Evolutionary conservation across 2,113 vertebrate genomes (phyloP).

Genomic region (Triplophysa tibetana): DNA sequence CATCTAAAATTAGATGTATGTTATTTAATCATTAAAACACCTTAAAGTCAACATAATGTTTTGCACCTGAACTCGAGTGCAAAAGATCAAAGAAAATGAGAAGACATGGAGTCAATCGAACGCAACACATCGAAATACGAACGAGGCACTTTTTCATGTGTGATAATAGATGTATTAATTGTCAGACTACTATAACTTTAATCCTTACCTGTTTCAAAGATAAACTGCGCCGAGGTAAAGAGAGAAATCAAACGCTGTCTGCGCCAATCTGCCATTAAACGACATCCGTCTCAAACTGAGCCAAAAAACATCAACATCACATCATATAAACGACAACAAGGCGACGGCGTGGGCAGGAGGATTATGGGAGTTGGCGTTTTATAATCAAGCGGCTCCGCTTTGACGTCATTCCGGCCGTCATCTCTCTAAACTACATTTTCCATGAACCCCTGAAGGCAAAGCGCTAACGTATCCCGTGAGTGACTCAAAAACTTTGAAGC

Average conservation of each 20-base stretch:
- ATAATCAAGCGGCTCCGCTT: not conserved
- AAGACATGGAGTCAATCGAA: not conserved
- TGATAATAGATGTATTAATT: not conserved
- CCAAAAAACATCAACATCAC: conserved; percentile 41
- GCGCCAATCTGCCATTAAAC: not conserved
- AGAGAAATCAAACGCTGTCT: not conserved
- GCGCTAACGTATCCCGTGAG: not conserved
- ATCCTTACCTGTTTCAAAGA: conserved; percentile 8
- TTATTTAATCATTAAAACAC: not conserved
- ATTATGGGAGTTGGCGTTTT: conserved; percentile 35
- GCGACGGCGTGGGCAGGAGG: too few species aligned
- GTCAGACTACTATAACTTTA: not conserved
- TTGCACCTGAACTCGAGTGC: not conserved
- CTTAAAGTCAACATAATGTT: not conserved
- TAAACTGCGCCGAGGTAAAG: not conserved
- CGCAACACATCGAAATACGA: not conserved
- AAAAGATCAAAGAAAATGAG: not conserved
- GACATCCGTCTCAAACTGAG: conserved; percentile 6
- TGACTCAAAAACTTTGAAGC: not conserved
- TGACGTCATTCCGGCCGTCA: accelerated
- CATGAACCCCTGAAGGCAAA: not conserved
- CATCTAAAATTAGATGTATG: not conserved
- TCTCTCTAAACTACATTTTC: conserved; percentile 35
- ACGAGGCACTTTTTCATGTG: not conserved
- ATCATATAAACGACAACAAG: conserved; percentile 26